Conservation (phyloP, 2,888 invertebrate species). For the Agonopterix subpropinquella region DNA sequence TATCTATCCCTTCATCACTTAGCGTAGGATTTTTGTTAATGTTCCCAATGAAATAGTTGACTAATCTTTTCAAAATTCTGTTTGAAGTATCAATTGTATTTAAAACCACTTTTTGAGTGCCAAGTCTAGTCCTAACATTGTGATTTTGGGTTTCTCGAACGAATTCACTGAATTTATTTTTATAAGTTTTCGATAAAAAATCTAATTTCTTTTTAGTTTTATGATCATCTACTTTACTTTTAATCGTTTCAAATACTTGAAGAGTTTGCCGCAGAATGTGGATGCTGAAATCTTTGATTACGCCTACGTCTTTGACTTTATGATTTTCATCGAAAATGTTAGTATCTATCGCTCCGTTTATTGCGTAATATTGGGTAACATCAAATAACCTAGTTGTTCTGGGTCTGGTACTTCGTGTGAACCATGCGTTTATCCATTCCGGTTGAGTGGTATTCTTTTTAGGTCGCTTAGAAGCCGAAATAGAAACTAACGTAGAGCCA, state of each 20-base stretch:
- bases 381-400: too few species aligned
- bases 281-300: conserved; percentile 27
- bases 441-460: too few species aligned
- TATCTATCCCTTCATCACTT: conserved; percentile 8
- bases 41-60: conserved; percentile 25
- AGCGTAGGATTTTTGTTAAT: conserved; percentile 15
- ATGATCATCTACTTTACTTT: conserved; percentile 17
- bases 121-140: conserved; percentile 34
- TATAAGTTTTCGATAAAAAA: conserved; percentile 23
- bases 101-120: conserved; percentile 37
- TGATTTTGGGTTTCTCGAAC: conserved; percentile 26
- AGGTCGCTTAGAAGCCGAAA: too few species aligned
- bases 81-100: conserved; percentile 42
- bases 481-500: too few species aligned
- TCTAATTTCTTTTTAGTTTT: conserved; percentile 20
- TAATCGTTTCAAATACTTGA: conserved; percentile 27
- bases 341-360: too few species aligned
- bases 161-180: conserved; percentile 33
- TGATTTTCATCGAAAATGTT: conserved; percentile 5
- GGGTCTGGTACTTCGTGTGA: too few species aligned
- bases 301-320: conserved; percentile 26
- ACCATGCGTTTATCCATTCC: too few species aligned
- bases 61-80: conserved; percentile 26
- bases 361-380: too few species aligned
- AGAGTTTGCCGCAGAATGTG: conserved; percentile 33